Percentiles rank a stretch among this genome's conserved stretches.
phyloP scores from a whole-genome alignment of 2,888 invertebrate genomes.

The Tenthredo livida region DNA sequence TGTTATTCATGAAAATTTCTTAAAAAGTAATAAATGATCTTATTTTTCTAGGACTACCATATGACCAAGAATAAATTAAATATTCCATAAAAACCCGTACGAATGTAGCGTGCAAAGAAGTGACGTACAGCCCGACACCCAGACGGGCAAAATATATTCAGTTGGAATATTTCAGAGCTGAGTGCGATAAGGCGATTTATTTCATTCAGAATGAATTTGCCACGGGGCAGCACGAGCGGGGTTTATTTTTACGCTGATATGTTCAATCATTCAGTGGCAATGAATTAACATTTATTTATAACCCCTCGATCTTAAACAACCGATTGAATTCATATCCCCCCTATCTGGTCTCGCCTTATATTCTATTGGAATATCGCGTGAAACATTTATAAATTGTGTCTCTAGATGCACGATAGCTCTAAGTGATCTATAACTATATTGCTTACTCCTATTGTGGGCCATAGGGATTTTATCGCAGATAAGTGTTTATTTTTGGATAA shows the following conservation, averaged over 20 bases:
- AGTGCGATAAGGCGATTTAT: not conserved
- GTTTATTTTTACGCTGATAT: constrained; percentile 30
- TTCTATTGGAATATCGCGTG: constrained; percentile 4
- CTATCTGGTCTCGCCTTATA: constrained; percentile 21
- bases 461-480: not conserved
- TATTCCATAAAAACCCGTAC: not conserved
- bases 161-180: not conserved
- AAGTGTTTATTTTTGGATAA: not conserved
- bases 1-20: not conserved
- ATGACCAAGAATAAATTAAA: not conserved
- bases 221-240: not conserved
- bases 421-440: constrained; percentile 19
- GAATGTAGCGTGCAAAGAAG: not conserved
- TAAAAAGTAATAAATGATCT: not conserved
- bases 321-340: constrained; percentile 8
- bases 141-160: not conserved
- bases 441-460: constrained; percentile 10
- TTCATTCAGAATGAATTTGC: constrained; percentile 15
- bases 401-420: constrained; percentile 30
- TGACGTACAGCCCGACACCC: not conserved
- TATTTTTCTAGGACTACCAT: not conserved
- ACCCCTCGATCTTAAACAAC: constrained; percentile 1
- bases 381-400: constrained; percentile 8
- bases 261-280: constrained; percentile 14
- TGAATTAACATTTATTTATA: constrained; percentile 34